Conservation (phyloP, 2,113 vertebrate genomes). For the Puma concolor region DNA sequence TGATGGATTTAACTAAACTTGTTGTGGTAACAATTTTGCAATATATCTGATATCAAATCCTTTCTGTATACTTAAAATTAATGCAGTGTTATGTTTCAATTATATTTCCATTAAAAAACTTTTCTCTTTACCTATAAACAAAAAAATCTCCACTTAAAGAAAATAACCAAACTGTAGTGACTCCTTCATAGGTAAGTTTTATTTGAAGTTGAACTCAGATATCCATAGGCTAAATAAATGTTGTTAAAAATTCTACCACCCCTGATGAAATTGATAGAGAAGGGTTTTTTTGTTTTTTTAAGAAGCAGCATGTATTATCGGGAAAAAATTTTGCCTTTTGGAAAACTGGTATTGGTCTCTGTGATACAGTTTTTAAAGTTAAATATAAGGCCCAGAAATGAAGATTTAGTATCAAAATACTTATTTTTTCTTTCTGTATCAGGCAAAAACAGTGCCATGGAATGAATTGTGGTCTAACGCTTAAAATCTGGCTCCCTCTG, state of each 20-base stretch:
- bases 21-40: not conserved
- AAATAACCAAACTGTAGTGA: not conserved
- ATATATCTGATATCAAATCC: not conserved
- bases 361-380: not conserved
- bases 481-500: constrained; percentile 78
- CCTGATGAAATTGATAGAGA: constrained; percentile 8
- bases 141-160: not conserved
- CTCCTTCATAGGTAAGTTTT: not conserved
- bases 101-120: not conserved
- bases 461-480: not conserved
- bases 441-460: not conserved
- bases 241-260: not conserved
- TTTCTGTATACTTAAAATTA: not conserved
- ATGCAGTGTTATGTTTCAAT: not conserved
- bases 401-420: not conserved
- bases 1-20: not conserved
- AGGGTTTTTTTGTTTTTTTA: not conserved
- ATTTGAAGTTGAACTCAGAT: constrained; percentile 10
- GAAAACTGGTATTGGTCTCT: not conserved
- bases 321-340: not conserved
- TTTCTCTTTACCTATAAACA: not conserved
- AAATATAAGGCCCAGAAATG: not conserved
- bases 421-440: not conserved
- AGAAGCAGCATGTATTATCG: not conserved
- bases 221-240: not conserved